A percentile compares a stretch with the other conserved stretches of the same genome.
phyloP scores from a whole-genome alignment of 1,140 invertebrate species.

The Spodoptera frugiperda region DNA sequence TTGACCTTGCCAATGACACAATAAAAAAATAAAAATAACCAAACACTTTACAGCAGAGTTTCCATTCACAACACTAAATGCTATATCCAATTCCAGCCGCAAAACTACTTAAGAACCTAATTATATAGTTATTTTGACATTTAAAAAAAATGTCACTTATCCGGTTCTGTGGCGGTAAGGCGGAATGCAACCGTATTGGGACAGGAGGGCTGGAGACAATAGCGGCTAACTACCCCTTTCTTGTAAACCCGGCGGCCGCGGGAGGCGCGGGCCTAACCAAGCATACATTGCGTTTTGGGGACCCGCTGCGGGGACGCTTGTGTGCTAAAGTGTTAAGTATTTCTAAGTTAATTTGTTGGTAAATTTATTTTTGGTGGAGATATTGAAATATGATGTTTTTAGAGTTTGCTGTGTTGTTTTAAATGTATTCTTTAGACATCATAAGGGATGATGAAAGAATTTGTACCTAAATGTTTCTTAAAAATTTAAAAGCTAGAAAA shows the following conservation, averaged over 20 bases:
- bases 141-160: constrained; percentile 59
- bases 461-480: no score
- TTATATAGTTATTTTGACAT: constrained; percentile 49
- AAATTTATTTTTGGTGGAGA: background rate
- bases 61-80: constrained; percentile 27
- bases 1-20: background rate
- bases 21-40: background rate
- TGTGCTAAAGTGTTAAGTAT: constrained; percentile 51
- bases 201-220: constrained; percentile 75
- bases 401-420: no score
- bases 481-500: no score
- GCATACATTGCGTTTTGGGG: constrained; percentile 80
- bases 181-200: constrained; percentile 63
- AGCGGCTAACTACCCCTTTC: constrained; percentile 85
- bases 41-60: constrained; percentile 2
- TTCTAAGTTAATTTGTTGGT: background rate
- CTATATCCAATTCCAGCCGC: constrained; percentile 25
- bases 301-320: constrained; percentile 71
- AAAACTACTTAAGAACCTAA: constrained; percentile 46
- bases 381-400: background rate
- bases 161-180: constrained; percentile 45
- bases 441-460: no score
- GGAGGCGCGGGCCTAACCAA: constrained; percentile 84
- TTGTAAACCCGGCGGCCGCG: constrained; percentile 66
- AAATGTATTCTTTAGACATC: no score